Conservation (phyloP, 2,797 vertebrate genomes). For the Myoxocephalus aenaeus region DNA sequence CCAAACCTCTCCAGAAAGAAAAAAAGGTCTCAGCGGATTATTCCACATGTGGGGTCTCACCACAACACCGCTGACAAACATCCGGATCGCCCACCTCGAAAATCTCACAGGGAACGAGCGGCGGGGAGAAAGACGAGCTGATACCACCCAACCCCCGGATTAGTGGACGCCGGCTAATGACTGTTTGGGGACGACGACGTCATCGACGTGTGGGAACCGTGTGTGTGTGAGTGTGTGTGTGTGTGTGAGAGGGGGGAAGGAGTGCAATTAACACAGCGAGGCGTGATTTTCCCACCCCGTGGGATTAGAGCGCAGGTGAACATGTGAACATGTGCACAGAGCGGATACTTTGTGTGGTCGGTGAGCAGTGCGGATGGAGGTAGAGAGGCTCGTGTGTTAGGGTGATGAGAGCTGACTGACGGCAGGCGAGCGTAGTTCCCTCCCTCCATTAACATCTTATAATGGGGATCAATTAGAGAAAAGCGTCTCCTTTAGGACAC, state of each 20-base stretch:
- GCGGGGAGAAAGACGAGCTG: slow-evolving; percentile 40
- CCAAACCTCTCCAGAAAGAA: slow-evolving; percentile 8
- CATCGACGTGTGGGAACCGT: slow-evolving; percentile 59
- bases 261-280: slow-evolving; percentile 32
- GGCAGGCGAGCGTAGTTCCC: not conserved
- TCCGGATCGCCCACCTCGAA: slow-evolving; percentile 67
- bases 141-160: slow-evolving; percentile 38
- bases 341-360: not conserved
- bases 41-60: slow-evolving; percentile 75
- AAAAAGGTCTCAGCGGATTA: slow-evolving; percentile 53
- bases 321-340: slow-evolving; percentile 45
- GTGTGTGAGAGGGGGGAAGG: slow-evolving; percentile 30
- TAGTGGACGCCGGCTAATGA: slow-evolving; percentile 70
- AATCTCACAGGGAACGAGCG: slow-evolving; percentile 44
- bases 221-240: not conserved
- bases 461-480: slow-evolving; percentile 45
- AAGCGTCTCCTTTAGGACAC: slow-evolving; percentile 6
- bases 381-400: not conserved
- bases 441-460: slow-evolving; percentile 7
- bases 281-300: slow-evolving; percentile 47
- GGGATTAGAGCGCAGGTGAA: slow-evolving; percentile 30
- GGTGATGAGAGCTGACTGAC: slow-evolving; percentile 19
- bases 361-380: not conserved
- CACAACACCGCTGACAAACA: slow-evolving; percentile 12
- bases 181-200: slow-evolving; percentile 75